Base-by-base conservation (phyloP, 1,140 invertebrate species). In the Heliconius eleuchia region DNA sequence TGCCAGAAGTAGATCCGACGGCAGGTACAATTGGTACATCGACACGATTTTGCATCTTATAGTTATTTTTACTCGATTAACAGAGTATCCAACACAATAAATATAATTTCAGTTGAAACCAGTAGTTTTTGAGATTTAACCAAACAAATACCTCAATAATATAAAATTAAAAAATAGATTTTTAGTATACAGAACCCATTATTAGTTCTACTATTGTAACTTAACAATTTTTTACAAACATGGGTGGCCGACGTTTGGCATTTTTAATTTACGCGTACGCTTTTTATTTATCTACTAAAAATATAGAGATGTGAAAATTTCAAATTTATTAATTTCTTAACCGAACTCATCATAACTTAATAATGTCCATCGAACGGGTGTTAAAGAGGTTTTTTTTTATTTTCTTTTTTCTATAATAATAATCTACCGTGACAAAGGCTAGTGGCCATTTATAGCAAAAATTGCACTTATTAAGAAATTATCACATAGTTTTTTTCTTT, bases 351-450 rank as follows among this genome's bases (percentile, higher is more conserved):
- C 83, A 88, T 90, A 89, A 89, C 88, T 88, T 85, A 90, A 89
- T 90, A 85, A 86, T 83, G 87, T 90, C 81, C 79, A 60, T 57
- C 55, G 74, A 84, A 84, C 77, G 82, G 76, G 83, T 83, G 80
- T 84, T 84, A 75, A 85, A 83, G 79, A 83, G 85, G 86, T 85
- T 70, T 70, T 75, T 37, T 37, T 37, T 37, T 6, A 6, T 37
- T 37, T 37, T 6, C 0, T 37, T 37, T 37, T 37, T 83, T 77
- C 83, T 84, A 86, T 83, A 82, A 79, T 73, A 84, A 71, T 66
- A 85, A 89, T 79, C 74, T 82, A 87, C 86, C 90, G 86, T 92
- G 87, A 84, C 89, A 86, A 91, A 91, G 87, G 85, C 85, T 88
- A 85, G 83, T 89, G 89, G 82, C 82, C 81, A 84, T 86, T 89